Conservation (phyloP, 2,113 vertebrate genomes). For the Chrysemys picta region DNA sequence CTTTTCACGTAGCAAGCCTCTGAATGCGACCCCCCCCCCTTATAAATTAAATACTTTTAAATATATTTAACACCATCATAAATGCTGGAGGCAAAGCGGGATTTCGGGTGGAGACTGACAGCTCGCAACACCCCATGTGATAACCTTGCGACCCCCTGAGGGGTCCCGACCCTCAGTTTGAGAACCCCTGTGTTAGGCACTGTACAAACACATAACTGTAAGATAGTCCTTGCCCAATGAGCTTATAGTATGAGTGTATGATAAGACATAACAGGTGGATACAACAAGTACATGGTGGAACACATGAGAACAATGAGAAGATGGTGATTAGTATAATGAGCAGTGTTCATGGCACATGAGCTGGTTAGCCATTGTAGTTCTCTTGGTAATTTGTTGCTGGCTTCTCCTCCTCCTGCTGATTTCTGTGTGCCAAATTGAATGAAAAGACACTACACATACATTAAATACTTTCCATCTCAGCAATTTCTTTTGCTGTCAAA, state of each 20-base stretch:
- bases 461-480: background rate
- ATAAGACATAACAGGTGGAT: background rate
- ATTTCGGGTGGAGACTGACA: too few relatives aligned
- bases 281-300: background rate
- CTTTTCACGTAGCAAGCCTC: too few relatives aligned
- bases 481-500: background rate
- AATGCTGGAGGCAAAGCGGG: too few relatives aligned
- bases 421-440: background rate
- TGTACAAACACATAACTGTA: background rate
- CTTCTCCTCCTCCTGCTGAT: background rate
- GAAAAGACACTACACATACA: background rate
- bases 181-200: background rate
- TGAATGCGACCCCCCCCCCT: too few relatives aligned
- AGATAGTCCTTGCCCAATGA: background rate
- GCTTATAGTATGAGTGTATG: background rate
- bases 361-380: background rate
- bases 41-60: too few relatives aligned
- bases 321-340: background rate
- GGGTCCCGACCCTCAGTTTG: too few relatives aligned
- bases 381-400: background rate
- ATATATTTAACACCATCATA: too few relatives aligned
- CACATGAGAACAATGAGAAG: rapidly evolving
- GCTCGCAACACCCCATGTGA: too few relatives aligned
- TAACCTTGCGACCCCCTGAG: too few relatives aligned
- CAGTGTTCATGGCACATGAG: background rate